These are phyloP conservation scores for Choristoneura fumiferana DNA, from an alignment of 1,140 invertebrate genomes.

Conservation along the genomic window DNA sequence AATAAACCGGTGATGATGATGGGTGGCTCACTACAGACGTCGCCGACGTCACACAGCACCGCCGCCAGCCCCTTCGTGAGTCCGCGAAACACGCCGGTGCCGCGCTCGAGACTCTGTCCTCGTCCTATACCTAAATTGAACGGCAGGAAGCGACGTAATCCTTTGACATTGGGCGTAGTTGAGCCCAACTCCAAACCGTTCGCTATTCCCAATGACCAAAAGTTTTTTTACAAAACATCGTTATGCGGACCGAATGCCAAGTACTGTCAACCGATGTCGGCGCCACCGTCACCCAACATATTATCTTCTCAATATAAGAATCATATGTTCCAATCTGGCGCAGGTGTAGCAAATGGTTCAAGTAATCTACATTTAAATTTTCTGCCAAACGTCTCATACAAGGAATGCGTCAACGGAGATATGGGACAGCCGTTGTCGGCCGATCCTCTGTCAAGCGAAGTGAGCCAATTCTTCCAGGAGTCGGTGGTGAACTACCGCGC, in stretches of 20 bases:
- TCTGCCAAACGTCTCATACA: constrained; percentile 50
- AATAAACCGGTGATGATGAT: constrained; percentile 72
- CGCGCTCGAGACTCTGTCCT: constrained; percentile 74
- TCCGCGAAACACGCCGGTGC: constrained; percentile 87
- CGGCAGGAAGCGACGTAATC: constrained; percentile 54
- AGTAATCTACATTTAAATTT: constrained; percentile 59
- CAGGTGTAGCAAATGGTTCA: constrained; percentile 58
- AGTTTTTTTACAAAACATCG: constrained; percentile 54
- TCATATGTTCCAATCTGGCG: constrained; percentile 52
- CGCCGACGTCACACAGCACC: constrained; percentile 66
- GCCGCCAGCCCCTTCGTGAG: constrained; percentile 90
- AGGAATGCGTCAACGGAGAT: constrained; percentile 59
- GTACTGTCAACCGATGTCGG: constrained; percentile 78
- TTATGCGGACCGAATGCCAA: constrained; percentile 52
- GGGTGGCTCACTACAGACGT: constrained; percentile 64
- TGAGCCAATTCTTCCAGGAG: constrained; percentile 78
- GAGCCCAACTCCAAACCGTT: constrained; percentile 59
- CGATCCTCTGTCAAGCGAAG: constrained; percentile 75
- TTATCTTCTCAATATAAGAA: constrained; percentile 64
- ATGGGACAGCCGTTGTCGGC: constrained; percentile 59
- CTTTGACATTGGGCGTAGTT: constrained; percentile 48
- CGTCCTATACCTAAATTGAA: constrained; percentile 65
- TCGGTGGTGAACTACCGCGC: constrained; percentile 50
- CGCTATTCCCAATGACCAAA: constrained; percentile 70
- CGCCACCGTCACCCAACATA: constrained; percentile 79